Base-by-base conservation (phyloP, 1,140 invertebrate species). In the Formica selysi region DNA sequence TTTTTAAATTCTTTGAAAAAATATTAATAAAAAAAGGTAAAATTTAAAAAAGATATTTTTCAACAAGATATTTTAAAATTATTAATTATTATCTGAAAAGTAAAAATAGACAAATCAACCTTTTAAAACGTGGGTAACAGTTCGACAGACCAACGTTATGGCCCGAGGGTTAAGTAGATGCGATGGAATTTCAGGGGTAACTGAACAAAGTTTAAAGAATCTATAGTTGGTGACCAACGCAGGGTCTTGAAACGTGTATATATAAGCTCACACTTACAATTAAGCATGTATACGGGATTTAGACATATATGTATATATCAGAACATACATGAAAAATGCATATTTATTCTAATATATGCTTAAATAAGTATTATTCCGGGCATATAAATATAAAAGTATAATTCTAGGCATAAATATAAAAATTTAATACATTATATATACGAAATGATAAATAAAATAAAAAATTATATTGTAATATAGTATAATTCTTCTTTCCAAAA, bases 31-130 rank as follows among this genome's bases (percentile, higher is more conserved):
- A 54, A 36, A 0, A 13, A 32, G 1, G 0, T n/a, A 36, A 54
- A 36, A 54, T n/a, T 1, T 10, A 2, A 73, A 36, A 8, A 73
- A 73, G 11, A 13, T 11, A 54, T n/a, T 29, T 70, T 19, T 70
- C 32, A 48, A 19, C 13, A 29, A 51, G 7, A 29, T 32, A 32
- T 71, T 71, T 11, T 51, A 71, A 5, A 19, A 71, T 71, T 22
- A 32, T 4, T 68, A 68, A 48, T 57, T 36, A 73, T 51, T 57
- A 13, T 73, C 16, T 13, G 54, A 73, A 71, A 54, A 73, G 36
- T 73, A 11, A 32, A 57, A 54, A 22, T 16, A 22, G 4, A 36
- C 8, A 16, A 32, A 11, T 70, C 11, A 68, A n/a, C 0, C 44
- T 22, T 70, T 57, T 36, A 57, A 36, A 73, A 22, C 3, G n/a